Evolutionary conservation across 2,113 vertebrate species (phyloP), one percentile per base, ranked within the genome.

Genomic region (Archocentrus centrarchus): DNA sequence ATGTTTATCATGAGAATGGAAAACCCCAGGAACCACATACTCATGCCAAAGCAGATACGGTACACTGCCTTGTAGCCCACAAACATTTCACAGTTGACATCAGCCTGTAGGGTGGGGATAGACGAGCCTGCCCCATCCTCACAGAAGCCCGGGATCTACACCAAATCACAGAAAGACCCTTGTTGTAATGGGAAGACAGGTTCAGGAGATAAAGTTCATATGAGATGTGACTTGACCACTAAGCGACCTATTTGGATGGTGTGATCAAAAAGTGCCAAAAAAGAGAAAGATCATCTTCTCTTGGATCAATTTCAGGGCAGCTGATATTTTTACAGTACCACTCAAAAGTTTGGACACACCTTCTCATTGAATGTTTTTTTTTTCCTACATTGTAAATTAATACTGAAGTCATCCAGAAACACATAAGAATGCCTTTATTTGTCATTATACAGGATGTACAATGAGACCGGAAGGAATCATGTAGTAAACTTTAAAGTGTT

Each of bases 41-140:
- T 96, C 96, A 99, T 95, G 84, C 96, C 97, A 83, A 99, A 99
- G 94, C 95, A 97, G 89, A 99, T 85, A 1, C 97, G 97, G 89
- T 99, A 99, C 17, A 99, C 97, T 5, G 98, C 98, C 90, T 97
- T 97, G 91, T 97, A 99, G 6, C 98, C 97, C 32, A 98, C 97
- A 55, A 98, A 96, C 59, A 97, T 95, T 10, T 98, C 93, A 41
- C 98, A 99, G 84, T 96, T 95, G 81, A 97, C 88, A 53, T 94
- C 89, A 1, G 89, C 95, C 17, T 95, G 90, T 35, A 93, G 1
- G 27, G 93, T 94, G 0, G 91, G 88, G 50, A 95, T 9, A 5
- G 64, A 92, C 3, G 96, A 94, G 60, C 94, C 93, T 13, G 95
- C 93, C 3, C 95, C 96, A 0, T 96, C 96, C 6, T 97, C 96